These are phyloP conservation scores for Papilio protenor DNA, from an alignment of 2,888 invertebrate genomes.

Conservation along the genomic window DNA sequence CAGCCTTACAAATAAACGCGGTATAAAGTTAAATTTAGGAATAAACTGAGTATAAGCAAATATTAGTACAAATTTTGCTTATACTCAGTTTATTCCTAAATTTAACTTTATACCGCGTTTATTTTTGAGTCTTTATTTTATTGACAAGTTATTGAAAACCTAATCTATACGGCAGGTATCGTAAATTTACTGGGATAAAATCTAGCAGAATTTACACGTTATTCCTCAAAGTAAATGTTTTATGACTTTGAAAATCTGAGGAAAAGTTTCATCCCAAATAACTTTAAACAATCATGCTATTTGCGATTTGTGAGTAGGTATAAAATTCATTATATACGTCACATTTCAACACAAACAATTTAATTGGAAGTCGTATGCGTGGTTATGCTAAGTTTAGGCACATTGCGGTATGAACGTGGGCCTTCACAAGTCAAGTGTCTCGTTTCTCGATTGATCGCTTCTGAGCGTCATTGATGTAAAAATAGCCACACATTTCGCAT, in stretches of 20 bases:
- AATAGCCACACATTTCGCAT: slow-evolving; percentile 33
- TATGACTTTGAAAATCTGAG: not conserved
- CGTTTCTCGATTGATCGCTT: slow-evolving; percentile 33
- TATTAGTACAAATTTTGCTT: no score
- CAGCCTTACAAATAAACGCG: no score
- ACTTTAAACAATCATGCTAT: not conserved
- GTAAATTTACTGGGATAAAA: no score
- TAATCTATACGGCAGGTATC: no score
- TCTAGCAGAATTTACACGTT: no score
- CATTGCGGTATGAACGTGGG: slow-evolving; percentile 20
- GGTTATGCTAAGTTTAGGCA: slow-evolving; percentile 24
- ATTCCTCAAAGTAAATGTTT: not conserved
- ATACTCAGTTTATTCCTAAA: no score
- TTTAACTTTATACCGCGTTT: no score
- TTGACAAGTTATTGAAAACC: no score
- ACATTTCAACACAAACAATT: not conserved
- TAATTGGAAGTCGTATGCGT: not conserved
- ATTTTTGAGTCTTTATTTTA: no score
- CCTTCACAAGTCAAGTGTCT: slow-evolving; percentile 32
- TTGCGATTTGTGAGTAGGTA: not conserved
- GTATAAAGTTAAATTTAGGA: no score
- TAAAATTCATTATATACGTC: not conserved
- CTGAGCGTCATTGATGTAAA: slow-evolving; percentile 40
- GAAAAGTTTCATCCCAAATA: not conserved
- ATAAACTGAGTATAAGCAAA: no score